These are phyloP conservation scores for Scytalopus superciliaris DNA, from an alignment of 2,113 vertebrate species.

Conservation along the genomic window DNA sequence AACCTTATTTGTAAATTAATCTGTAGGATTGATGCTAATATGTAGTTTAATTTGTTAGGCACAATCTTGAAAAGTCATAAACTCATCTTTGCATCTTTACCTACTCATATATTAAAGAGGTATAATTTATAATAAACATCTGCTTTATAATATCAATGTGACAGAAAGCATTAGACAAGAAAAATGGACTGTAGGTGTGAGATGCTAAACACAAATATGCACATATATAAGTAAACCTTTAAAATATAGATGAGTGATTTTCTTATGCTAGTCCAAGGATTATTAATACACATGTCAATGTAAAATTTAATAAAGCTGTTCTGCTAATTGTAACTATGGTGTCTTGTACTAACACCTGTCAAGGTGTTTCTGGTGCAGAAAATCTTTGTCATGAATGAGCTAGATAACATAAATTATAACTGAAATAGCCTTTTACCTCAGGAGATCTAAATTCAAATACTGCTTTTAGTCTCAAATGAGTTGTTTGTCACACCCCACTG, in stretches of 20 bases:
- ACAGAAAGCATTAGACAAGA: constrained; percentile 63
- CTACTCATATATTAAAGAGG: constrained; percentile 50
- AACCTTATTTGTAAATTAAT: constrained; percentile 68
- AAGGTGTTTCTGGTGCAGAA: constrained; percentile 59
- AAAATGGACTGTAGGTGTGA: constrained; percentile 53
- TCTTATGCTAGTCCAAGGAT: constrained; percentile 60
- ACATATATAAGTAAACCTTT: constrained; percentile 69
- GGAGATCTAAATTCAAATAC: constrained; percentile 37
- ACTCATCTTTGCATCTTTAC: constrained; percentile 55
- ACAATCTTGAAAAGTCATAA: constrained; percentile 64
- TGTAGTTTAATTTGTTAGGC: constrained; percentile 58
- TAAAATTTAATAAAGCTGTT: constrained; percentile 61
- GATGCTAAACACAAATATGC: constrained; percentile 40
- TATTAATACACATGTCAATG: constrained; percentile 62
- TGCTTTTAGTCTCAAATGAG: constrained; percentile 57
- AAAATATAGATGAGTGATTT: constrained; percentile 56
- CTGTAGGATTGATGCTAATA: constrained; percentile 44
- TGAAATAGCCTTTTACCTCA: constrained; percentile 47
- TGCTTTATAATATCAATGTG: constrained; percentile 63
- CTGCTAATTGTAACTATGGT: constrained; percentile 34
- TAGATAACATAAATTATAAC: constrained; percentile 41
- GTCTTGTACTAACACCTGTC: constrained; percentile 50
- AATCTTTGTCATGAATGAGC: constrained; percentile 49
- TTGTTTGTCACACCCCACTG: constrained; percentile 48
- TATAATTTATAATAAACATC: constrained; percentile 73